Evolutionary conservation across 1,140 invertebrate genomes (phyloP).

Genomic region (Bombus waltoni): DNA sequence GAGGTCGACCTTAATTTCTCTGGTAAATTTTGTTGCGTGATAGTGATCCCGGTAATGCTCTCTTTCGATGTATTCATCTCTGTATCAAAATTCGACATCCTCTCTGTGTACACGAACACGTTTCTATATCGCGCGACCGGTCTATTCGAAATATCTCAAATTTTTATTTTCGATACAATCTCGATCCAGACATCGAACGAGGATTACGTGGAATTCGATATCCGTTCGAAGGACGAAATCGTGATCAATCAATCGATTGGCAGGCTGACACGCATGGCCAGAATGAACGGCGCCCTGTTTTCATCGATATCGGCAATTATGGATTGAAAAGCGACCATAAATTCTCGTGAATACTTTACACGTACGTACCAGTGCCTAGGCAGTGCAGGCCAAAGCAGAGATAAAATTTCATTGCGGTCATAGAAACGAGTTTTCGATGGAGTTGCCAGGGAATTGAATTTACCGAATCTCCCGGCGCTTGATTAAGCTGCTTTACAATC

Average conservation of each 20-base stretch:
- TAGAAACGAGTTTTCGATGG: slow-evolving; percentile 23
- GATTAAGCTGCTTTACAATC: slow-evolving; percentile 56
- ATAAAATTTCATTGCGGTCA: slow-evolving; percentile 59
- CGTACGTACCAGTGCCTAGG: neutral
- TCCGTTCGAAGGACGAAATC: neutral
- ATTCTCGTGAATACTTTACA: slow-evolving; percentile 68
- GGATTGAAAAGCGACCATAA: slow-evolving; percentile 65
- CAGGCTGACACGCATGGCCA: slow-evolving; percentile 30
- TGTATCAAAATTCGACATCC: neutral
- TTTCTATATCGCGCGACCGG: neutral
- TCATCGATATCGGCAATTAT: slow-evolving; percentile 53
- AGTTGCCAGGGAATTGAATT: slow-evolving; percentile 61
- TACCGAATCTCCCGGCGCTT: slow-evolving; percentile 57
- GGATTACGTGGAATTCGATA: neutral
- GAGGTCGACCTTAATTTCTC: slow-evolving; percentile 29
- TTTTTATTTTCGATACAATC: neutral
- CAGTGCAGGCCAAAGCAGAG: neutral
- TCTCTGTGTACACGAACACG: neutral
- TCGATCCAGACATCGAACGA: neutral
- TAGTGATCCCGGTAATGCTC: neutral
- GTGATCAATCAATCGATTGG: slow-evolving; percentile 44
- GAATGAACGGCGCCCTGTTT: slow-evolving; percentile 52
- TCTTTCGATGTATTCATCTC: neutral
- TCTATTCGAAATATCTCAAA: neutral
- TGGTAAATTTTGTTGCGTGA: neutral